Conservation (phyloP, 2,113 vertebrate species). For the Tragelaphus imberbis region DNA sequence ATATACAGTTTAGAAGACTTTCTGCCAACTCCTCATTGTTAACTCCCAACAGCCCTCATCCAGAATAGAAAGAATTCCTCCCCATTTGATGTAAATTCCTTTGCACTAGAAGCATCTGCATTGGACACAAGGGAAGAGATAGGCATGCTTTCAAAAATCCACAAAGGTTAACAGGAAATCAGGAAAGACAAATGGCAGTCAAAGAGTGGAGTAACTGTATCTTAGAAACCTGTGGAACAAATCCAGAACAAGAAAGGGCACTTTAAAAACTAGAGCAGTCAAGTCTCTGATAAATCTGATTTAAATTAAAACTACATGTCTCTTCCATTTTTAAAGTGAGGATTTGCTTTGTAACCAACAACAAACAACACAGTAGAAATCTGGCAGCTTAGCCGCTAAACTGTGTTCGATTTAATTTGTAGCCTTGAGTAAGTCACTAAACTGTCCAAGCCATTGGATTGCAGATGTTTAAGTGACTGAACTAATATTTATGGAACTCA, state of each 20-base stretch:
- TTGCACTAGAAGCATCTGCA: slow-evolving; percentile 47
- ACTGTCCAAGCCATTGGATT: neutral
- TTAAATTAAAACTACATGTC: slow-evolving; percentile 46
- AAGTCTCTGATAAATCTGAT: neutral
- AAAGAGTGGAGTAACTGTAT: neutral
- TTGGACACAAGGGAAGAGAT: slow-evolving; percentile 62
- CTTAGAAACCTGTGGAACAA: slow-evolving; percentile 27
- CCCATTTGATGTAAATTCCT: slow-evolving; percentile 56
- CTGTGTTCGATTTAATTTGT: neutral
- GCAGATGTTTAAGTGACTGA: slow-evolving; percentile 10
- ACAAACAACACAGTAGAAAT: slow-evolving; percentile 13
- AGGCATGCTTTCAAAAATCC: slow-evolving; percentile 67
- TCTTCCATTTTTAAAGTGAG: neutral
- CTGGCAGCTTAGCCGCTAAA: neutral
- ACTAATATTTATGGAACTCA: slow-evolving; percentile 50
- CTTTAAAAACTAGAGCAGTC: slow-evolving; percentile 7
- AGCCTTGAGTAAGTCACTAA: neutral
- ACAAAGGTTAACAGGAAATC: slow-evolving; percentile 28
- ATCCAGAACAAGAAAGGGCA: slow-evolving; percentile 12
- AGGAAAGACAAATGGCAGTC: slow-evolving; percentile 36
- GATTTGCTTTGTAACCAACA: slow-evolving; percentile 10
- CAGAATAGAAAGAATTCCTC: slow-evolving; percentile 47
- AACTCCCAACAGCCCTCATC: slow-evolving; percentile 39
- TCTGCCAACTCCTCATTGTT: slow-evolving; percentile 42
- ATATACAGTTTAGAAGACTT: neutral